These are phyloP conservation scores for Holacanthus passer DNA, from an alignment of 2,113 vertebrate genomes.

Conservation along the genomic window DNA sequence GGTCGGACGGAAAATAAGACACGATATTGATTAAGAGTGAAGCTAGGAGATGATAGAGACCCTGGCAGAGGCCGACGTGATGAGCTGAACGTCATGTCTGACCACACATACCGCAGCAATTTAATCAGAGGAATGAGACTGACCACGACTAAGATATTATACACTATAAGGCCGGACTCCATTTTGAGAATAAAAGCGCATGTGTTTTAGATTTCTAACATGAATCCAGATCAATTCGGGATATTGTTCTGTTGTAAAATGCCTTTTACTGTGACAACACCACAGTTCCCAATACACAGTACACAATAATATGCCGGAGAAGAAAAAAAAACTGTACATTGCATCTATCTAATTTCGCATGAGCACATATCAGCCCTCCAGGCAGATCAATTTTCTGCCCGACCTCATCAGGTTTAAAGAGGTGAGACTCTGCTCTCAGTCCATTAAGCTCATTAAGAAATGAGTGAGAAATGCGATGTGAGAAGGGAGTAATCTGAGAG, in stretches of 20 bases:
- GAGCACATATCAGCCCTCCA: constrained; percentile 68
- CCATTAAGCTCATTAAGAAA: constrained; percentile 81
- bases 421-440: constrained; percentile 75
- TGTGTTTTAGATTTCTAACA: neutral
- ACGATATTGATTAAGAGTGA: constrained; percentile 33
- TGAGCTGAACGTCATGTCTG: constrained; percentile 20
- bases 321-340: constrained; percentile 6
- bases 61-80: constrained; percentile 15
- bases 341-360: constrained; percentile 58
- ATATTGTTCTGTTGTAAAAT: neutral
- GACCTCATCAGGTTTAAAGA: constrained; percentile 78
- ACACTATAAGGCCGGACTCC: neutral
- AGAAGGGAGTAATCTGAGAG: constrained; percentile 71
- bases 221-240: neutral
- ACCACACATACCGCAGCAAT: neutral
- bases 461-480: constrained; percentile 70
- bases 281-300: neutral
- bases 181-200: neutral
- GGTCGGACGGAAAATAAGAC: constrained; percentile 43
- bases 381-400: constrained; percentile 76
- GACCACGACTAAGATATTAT: neutral
- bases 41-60: constrained; percentile 29
- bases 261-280: neutral
- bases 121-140: neutral
- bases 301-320: constrained; percentile 1